Evolutionary conservation across 1,140 invertebrate species (phyloP).

Genomic region (Papilio xuthus): DNA sequence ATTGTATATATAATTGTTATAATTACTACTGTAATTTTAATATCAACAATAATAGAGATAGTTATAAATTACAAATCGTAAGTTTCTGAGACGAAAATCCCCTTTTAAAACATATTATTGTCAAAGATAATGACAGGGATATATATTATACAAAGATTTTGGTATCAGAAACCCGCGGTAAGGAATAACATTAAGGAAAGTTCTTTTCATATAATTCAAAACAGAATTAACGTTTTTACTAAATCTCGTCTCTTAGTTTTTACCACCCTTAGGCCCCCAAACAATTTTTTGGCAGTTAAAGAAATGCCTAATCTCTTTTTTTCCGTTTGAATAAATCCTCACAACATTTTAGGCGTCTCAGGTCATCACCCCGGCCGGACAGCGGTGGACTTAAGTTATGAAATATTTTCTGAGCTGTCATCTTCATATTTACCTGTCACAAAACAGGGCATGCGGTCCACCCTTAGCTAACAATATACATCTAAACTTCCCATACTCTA

Average conservation of each 20-base stretch:
- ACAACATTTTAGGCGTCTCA: not conserved
- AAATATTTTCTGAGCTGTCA: constrained; percentile 5
- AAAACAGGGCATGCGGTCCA: not conserved
- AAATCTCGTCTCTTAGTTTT: not conserved
- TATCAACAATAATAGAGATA: no score
- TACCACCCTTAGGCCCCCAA: not conserved
- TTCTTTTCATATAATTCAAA: not conserved
- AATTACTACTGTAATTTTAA: no score
- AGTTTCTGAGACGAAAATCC: no score
- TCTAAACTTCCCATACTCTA: no score
- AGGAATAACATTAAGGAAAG: no score
- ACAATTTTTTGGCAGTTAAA: not conserved
- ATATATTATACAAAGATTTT: no score
- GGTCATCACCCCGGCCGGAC: not conserved
- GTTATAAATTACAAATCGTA: no score
- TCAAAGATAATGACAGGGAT: no score
- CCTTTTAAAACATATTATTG: no score
- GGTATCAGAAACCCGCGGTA: no score
- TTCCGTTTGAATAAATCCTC: not conserved
- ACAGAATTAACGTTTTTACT: not conserved
- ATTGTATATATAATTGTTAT: no score
- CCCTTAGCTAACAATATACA: not conserved
- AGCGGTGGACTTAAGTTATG: constrained; percentile 2
- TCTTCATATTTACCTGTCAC: not conserved
- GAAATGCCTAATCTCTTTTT: not conserved